Evolutionary conservation across 2,888 invertebrate species (phyloP), one percentile per base, ranked within the genome.

Genomic region (Synergus japonicus): DNA sequence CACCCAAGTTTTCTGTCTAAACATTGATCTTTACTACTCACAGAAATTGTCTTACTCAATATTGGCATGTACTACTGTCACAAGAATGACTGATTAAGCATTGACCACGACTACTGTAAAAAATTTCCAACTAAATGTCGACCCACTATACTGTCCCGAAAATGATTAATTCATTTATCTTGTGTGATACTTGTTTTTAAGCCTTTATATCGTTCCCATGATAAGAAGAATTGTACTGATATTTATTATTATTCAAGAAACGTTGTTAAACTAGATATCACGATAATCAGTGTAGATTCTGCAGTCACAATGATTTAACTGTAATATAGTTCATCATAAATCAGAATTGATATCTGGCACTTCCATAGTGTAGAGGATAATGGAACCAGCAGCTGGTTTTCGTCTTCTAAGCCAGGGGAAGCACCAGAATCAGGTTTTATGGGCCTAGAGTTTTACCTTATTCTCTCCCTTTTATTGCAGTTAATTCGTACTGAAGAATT

Each of bases 361-460:
- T 69, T 29, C 49, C 5, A 8, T 13, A 44, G 67, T 13, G 29
- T 29, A 29, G 29, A 49, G 13, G 49, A 46, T 69, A 49, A 69
- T 69, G 69, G 49, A 49, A 3, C 46, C 12, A 69, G 46, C 12
- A 49, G 49, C 69, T 69, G 49, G 69, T 37, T 73, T 73, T 73
- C 37, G 29, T 73, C 73, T 15, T 4, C n/a, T 54, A 54, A n/a
- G 5, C 29, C 10, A 37, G n/a, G 54, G 29, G 37, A 73, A 73
- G 29, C 46, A 67, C 46, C 67, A 67, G 44, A 67, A 67, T 67
- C 44, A 46, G 46, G 46, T 67, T 67, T 67, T 67, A 67, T 46
- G 46, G 46, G 37, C 10, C 54, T 37, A 37, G 37, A 22, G 22
- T 67, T 67, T 67, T 46, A 5, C n/a, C n/a, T 49, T 69, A 13